These are phyloP conservation scores for Alethe diademata DNA, from an alignment of 2,113 vertebrate species.

Conservation along the genomic window DNA sequence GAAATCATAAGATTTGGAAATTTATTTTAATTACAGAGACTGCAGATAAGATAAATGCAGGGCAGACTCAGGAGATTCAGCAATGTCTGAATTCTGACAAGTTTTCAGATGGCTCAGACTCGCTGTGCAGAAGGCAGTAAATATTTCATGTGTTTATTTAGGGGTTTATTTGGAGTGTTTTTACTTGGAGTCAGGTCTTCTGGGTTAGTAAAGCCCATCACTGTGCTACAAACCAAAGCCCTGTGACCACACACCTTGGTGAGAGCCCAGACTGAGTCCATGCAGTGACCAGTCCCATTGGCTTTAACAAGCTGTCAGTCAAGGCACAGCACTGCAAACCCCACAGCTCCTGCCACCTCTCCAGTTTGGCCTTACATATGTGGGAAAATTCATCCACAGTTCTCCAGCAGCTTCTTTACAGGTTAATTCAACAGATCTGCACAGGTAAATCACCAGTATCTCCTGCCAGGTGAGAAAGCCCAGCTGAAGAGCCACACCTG, in stretches of 20 bases:
- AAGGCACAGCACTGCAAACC: not conserved
- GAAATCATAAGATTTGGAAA: not conserved
- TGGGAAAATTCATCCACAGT: not conserved
- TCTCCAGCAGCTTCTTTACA: not conserved
- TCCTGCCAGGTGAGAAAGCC: not conserved
- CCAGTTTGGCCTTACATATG: not conserved
- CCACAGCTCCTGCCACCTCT: not conserved
- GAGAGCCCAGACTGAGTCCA: not conserved
- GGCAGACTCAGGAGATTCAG: not conserved
- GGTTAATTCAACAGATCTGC: not conserved
- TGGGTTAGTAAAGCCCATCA: not conserved
- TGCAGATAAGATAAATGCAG: not conserved
- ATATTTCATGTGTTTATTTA: slow-evolving; percentile 44
- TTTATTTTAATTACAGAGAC: not conserved
- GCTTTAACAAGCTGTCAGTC: not conserved
- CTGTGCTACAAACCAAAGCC: not conserved
- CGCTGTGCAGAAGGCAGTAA: slow-evolving; percentile 32
- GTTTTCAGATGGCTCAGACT: not conserved
- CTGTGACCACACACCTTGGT: not conserved
- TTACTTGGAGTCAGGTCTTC: not conserved
- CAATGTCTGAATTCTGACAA: not conserved
- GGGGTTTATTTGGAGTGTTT: slow-evolving; percentile 35
- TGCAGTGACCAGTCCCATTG: accelerated
- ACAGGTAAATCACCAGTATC: not conserved
- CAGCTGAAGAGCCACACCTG: not conserved